phyloP scores from a whole-genome alignment of 1,140 invertebrate genomes.

The Drosophila dunni region DNA sequence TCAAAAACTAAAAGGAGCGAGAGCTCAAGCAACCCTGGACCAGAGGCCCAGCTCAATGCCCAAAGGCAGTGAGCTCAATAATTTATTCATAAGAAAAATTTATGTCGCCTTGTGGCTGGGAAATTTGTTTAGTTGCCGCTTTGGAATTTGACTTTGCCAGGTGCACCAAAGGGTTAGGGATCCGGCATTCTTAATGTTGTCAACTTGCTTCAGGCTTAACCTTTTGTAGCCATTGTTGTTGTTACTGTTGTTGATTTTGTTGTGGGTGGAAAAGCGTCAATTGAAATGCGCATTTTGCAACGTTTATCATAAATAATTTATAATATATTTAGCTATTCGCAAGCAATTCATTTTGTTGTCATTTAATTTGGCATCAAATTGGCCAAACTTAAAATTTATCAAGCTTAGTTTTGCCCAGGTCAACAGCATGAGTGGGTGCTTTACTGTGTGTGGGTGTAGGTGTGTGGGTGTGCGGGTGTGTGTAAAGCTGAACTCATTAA shows the following conservation, averaged over 20 bases:
- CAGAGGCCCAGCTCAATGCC: conserved; percentile 16
- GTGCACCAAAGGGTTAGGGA: conserved; percentile 18
- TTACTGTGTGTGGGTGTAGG: conserved; percentile 1
- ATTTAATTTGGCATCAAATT: conserved; percentile 62
- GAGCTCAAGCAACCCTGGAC: not conserved
- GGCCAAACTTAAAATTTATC: conserved; percentile 18
- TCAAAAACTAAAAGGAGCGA: not conserved
- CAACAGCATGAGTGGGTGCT: not conserved
- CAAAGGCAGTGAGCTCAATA: conserved; percentile 49
- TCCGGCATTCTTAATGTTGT: conserved; percentile 24
- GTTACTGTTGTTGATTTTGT: conserved; percentile 16
- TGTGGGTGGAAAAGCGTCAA: conserved; percentile 26
- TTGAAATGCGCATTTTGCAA: conserved; percentile 62
- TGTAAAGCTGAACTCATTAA: conserved; percentile 68
- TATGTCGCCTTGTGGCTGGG: conserved; percentile 70
- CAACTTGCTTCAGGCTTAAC: conserved; percentile 29
- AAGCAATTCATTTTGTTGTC: conserved; percentile 40
- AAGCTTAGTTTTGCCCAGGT: conserved; percentile 3
- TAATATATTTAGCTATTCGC: conserved; percentile 43
- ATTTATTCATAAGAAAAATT: conserved; percentile 80
- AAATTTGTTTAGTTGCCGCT: conserved; percentile 68
- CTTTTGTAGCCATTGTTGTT: not conserved
- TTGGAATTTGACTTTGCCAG: conserved; percentile 49
- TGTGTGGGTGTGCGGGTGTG: conserved; percentile 19
- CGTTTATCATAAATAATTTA: conserved; percentile 78